Evolutionary conservation across 2,113 vertebrate genomes (phyloP), one percentile per base, ranked within the genome.

Genomic region (Salvelinus fontinalis): DNA sequence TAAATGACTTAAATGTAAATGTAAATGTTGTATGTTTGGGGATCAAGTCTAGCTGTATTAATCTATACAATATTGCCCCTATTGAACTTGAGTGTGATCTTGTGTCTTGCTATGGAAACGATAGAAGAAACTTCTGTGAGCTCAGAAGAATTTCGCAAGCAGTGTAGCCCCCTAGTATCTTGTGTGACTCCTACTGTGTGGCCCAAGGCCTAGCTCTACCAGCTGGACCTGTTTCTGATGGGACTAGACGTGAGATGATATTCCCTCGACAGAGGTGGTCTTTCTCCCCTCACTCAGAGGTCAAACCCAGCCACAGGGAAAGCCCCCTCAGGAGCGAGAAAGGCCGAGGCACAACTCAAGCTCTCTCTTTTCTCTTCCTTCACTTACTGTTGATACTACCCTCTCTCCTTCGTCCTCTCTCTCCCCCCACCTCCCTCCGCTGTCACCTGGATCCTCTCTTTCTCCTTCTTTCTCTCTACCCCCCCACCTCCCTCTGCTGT

Each of bases 231-330:
- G 54, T 70, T 51, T 69, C 60, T 69, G 66, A 69, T 39, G 57
- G 44, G 27, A 48, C 44, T 29, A 76, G 62, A 49, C 31, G 29
- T 70, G 26, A 70, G 67, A 70, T 34, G 67, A 73, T 34, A 22
- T 44, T 57, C 60, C 26, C 67, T 26, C 14, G 24, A 73, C 49
- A 34, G 69, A 62, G 70, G 64, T 62, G 48, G 14, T 49, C 18
- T 34, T 24, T 64, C 29, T 31, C 12, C 14, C 12, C 65, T 22
- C 29, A 59, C 49, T 54, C 29, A 26, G 75, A 71, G 80, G 80
- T 78, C 71, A 75, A 71, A 75, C 72, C 31, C 22, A 39, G 72
- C 48, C 44, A 71, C 39, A 27, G 67, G 29, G 29, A 49, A 39
- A 22, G 60, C 39, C 39, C 34, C 39, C 39, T 44, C 8, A 44